phyloP scores from a whole-genome alignment of 1,140 invertebrate genomes.

The Homalodisca vitripennis region DNA sequence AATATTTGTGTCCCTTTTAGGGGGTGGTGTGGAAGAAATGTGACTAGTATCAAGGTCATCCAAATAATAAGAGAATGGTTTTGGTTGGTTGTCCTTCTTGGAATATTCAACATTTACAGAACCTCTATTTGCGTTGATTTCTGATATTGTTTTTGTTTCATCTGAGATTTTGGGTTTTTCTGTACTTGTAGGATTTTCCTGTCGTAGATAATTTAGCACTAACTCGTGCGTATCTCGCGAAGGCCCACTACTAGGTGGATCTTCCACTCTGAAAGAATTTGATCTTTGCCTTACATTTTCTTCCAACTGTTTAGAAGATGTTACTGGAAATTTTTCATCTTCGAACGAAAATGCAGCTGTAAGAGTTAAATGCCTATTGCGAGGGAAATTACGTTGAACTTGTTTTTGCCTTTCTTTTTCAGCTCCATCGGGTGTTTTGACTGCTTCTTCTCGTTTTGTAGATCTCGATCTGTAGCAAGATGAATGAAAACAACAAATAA shows the following conservation, averaged over 20 bases:
- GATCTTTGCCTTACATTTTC: slow-evolving; percentile 1
- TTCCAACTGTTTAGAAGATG: slow-evolving; percentile 11
- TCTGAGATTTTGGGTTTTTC: no score
- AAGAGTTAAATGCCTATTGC: slow-evolving; percentile 24
- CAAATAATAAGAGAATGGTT: background rate
- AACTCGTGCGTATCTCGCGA: background rate
- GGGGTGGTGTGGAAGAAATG: background rate
- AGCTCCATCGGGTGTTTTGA: background rate
- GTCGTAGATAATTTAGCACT: background rate
- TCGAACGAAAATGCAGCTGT: slow-evolving; percentile 33
- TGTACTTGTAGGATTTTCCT: background rate
- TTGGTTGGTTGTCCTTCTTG: background rate
- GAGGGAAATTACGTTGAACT: background rate
- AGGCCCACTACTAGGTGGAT: slow-evolving; percentile 3
- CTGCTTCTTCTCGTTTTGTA: background rate
- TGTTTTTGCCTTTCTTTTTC: background rate
- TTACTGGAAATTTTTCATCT: slow-evolving; percentile 11
- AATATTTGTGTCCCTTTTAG: background rate
- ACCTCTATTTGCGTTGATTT: background rate
- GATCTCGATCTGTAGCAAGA: slow-evolving; percentile 15
- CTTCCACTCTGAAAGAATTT: slow-evolving; percentile 26
- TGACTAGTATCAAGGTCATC: slow-evolving; percentile 8
- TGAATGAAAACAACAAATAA: slow-evolving; percentile 5
- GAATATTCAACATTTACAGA: background rate
- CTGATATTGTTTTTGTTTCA: no score